These are phyloP conservation scores for Diogma glabrata DNA, from an alignment of 2,888 invertebrate species.

Conservation along the genomic window DNA sequence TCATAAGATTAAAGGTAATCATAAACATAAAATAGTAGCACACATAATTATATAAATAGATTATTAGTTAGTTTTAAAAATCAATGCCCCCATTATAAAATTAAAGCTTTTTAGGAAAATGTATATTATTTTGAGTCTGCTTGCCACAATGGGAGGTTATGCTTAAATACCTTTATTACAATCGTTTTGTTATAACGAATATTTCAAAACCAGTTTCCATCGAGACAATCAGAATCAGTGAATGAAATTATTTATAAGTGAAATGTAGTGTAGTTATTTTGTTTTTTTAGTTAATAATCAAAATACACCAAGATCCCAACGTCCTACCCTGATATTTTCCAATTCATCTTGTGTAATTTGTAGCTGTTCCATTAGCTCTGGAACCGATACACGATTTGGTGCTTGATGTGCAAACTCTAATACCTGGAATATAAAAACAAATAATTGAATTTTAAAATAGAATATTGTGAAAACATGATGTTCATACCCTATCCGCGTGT, in stretches of 20 bases:
- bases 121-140: constrained; percentile 2
- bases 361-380: constrained; percentile 69
- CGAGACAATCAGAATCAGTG: constrained; percentile 5
- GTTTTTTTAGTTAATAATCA: background rate
- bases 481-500: constrained; percentile 53
- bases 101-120: too few species aligned
- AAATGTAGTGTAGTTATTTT: background rate
- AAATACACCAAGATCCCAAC: constrained; percentile 9
- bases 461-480: background rate
- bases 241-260: background rate
- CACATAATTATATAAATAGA: too few species aligned
- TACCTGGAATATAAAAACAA: constrained; percentile 24
- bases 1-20: too few species aligned
- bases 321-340: constrained; percentile 72
- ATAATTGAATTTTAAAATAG: too few species aligned
- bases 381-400: constrained; percentile 61
- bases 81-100: too few species aligned
- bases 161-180: background rate
- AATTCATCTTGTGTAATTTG: constrained; percentile 77
- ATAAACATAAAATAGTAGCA: too few species aligned
- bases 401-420: constrained; percentile 45
- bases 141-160: constrained; percentile 5
- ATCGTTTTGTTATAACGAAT: background rate
- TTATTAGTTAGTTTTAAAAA: too few species aligned
- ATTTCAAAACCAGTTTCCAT: background rate